Conservation (phyloP, 2,888 invertebrate genomes). For the Cephalotes varians region DNA sequence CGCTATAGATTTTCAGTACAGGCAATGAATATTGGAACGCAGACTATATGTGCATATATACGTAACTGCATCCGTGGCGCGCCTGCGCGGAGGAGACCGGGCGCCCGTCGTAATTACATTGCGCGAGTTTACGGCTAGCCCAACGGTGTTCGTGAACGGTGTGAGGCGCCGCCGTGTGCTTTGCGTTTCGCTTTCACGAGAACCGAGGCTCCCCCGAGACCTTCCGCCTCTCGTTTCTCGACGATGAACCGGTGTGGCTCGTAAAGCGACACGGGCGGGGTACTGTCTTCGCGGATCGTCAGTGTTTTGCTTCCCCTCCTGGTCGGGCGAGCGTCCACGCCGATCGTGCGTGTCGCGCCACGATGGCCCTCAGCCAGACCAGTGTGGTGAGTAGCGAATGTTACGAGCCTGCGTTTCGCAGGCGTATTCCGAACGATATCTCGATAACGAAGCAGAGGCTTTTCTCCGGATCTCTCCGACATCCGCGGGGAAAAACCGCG, state of each 20-base stretch:
- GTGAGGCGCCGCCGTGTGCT: background rate
- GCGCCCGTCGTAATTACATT: background rate
- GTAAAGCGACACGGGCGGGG: constrained; percentile 79
- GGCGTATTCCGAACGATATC: background rate
- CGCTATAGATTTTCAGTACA: no score
- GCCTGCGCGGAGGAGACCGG: constrained; percentile 3
- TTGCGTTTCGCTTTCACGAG: background rate
- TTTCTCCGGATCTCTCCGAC: background rate
- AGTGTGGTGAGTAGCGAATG: constrained; percentile 87
- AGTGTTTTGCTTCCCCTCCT: constrained; percentile 80
- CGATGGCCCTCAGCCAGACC: constrained; percentile 91
- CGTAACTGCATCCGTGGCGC: background rate
- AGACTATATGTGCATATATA: no score
- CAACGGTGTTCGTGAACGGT: no score
- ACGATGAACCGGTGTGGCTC: constrained; percentile 74
- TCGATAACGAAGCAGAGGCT: background rate
- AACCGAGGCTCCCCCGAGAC: no score
- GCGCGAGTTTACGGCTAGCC: no score
- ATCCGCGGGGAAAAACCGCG: background rate
- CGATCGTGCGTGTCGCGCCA: constrained; percentile 66
- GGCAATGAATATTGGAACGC: no score
- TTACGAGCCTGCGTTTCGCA: no score
- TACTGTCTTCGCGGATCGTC: constrained; percentile 79
- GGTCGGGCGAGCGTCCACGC: constrained; percentile 75
- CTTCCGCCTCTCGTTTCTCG: background rate